Base-by-base conservation (phyloP, 1,140 invertebrate genomes). In the Cyrtorhinus lividipennis region DNA sequence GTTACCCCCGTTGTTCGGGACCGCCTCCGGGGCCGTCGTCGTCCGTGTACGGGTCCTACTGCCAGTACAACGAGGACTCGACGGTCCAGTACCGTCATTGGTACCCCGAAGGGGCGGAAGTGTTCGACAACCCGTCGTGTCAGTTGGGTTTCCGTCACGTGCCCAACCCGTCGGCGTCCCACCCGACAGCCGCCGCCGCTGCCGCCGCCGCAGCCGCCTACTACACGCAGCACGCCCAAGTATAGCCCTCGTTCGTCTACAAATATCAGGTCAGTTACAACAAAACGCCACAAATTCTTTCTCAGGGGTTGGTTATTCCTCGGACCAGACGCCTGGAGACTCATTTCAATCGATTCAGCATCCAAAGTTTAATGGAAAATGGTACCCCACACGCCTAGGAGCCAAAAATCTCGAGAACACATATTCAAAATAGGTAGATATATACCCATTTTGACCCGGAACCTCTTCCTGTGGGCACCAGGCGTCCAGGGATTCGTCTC, bases 111-210 rank as follows among this genome's bases (percentile, higher is more conserved):
- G 27, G n/a, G 26, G 24, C 63, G 26, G 64, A 68, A 23, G 60
- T 65, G 27, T 66, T 66, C 65, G 67, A 68, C 63, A 53, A 22
- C 48, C 63, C 38, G 25, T 63, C 18, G 26, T 67, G 66, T 44
- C 66, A 67, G 56, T 62, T 67, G 10, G 67, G 64, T 13, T 67
- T 68, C 66, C 24, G 67, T 13, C 62, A 59, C 27, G 58, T 30
- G 18, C 58, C 58, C n/a, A 53, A 12, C 12, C 48, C 48, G 8
- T 5, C 48, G 8, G 20, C 48, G 8, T 5, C 48, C 12, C 48
- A 53, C 20, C 48, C 48, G 48, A 53, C 62, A 53, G 44, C 62
- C 57, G 18, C 62, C 44, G 3, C 62, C 45, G 15, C 62, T 26
- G 10, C 62, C 44, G 5, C 62, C 38, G 1, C 61, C 26, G 3